phyloP scores from a whole-genome alignment of 2,888 invertebrate species.

The Mylabris sibirica region DNA sequence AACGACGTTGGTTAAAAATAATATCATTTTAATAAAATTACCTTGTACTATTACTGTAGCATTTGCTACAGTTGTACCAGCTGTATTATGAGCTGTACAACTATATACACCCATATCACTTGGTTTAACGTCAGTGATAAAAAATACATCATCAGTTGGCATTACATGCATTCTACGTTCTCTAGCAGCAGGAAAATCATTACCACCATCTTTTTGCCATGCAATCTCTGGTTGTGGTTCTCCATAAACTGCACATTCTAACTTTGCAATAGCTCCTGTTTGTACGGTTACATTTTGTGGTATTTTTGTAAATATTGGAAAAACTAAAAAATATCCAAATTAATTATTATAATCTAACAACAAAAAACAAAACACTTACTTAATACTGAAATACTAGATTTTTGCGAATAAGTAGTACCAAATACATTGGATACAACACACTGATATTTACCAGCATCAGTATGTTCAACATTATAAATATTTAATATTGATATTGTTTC shows the following conservation, averaged over 20 bases:
- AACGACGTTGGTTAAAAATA: no score
- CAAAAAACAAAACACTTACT: conserved; percentile 62
- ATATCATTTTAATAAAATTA: no score
- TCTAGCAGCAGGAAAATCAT: conserved; percentile 92
- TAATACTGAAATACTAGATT: conserved; percentile 85
- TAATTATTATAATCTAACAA: conserved; percentile 7
- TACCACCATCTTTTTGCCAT: conserved; percentile 91
- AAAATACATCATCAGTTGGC: conserved; percentile 89
- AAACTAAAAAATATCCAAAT: conserved; percentile 65
- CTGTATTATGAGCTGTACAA: conserved; percentile 90
- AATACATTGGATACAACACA: conserved; percentile 90
- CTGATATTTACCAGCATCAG: conserved; percentile 89
- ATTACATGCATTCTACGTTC: conserved; percentile 93
- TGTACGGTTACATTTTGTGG: conserved; percentile 85
- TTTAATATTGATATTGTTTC: conserved; percentile 77
- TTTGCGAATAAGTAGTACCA: conserved; percentile 88
- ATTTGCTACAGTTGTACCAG: conserved; percentile 86
- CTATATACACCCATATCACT: conserved; percentile 92
- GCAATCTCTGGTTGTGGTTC: conserved; percentile 89
- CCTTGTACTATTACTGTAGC: conserved; percentile 82
- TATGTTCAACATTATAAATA: conserved; percentile 78
- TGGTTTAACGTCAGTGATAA: conserved; percentile 89
- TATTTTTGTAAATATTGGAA: conserved; percentile 84
- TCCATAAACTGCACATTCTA: conserved; percentile 92
- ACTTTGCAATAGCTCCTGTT: conserved; percentile 83